Evolutionary conservation across 2,797 vertebrate species (phyloP).

Genomic region (Echeneis naucrates): DNA sequence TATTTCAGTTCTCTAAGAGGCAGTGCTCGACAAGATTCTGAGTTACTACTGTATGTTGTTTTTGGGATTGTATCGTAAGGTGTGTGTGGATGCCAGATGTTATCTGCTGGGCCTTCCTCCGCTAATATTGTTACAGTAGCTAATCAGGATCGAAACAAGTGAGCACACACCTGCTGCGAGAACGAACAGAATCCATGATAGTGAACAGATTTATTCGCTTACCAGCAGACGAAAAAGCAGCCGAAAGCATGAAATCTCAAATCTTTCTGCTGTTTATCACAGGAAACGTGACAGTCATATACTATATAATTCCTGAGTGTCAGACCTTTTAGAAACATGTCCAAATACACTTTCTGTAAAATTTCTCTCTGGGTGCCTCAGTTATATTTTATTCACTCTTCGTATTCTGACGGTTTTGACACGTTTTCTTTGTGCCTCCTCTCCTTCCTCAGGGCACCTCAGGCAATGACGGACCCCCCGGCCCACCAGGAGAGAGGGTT

Average conservation of each 20-base stretch:
- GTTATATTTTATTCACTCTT: constrained; percentile 19
- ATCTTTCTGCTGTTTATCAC: not conserved
- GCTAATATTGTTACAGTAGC: not conserved
- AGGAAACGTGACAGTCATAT: not conserved
- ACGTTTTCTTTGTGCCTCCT: constrained; percentile 19
- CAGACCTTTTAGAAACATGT: not conserved
- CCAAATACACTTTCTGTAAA: constrained; percentile 14
- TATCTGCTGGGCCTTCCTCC: not conserved
- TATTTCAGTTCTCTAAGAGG: not conserved
- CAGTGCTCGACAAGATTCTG: not conserved
- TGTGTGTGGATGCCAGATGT: not conserved
- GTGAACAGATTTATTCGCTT: not conserved
- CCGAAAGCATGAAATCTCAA: too few species aligned
- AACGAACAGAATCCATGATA: too few species aligned
- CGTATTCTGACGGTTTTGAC: constrained; percentile 24
- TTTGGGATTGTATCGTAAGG: not conserved
- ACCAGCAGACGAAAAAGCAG: not conserved
- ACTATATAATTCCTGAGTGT: not conserved
- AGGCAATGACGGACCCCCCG: constrained; percentile 94
- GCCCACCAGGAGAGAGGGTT: constrained; percentile 97
- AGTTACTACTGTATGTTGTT: not conserved
- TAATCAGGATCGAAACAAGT: not conserved
- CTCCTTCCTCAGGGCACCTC: constrained; percentile 90
- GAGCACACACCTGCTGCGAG: too few species aligned
- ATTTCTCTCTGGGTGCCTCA: not conserved